Conservation (phyloP, 2,797 vertebrate species). For the Micropoecilia bifurca region DNA sequence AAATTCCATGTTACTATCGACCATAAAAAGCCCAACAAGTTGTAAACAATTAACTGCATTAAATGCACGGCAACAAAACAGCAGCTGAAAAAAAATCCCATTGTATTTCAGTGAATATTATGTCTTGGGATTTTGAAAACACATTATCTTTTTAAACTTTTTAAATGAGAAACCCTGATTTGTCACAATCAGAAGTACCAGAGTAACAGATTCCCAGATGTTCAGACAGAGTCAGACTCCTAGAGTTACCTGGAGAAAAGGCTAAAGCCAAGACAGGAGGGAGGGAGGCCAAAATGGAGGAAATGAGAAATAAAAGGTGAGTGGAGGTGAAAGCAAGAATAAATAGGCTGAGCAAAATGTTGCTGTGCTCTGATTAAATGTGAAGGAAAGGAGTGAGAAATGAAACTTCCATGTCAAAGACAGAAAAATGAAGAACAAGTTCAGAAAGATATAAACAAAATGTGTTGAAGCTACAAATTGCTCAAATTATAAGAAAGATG, state of each 20-base stretch:
- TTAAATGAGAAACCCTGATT: neutral
- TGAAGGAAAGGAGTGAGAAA: neutral
- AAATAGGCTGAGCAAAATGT: neutral
- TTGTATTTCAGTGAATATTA: neutral
- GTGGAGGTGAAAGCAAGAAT: neutral
- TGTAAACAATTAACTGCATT: neutral
- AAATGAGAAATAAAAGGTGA: slow-evolving; percentile 14
- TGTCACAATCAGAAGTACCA: neutral
- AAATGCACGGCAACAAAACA: neutral
- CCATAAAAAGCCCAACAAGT: neutral
- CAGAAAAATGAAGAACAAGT: neutral
- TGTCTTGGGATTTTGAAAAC: neutral
- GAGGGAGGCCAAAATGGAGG: neutral
- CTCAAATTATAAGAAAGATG: neutral
- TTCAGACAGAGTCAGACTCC: slow-evolving; percentile 7
- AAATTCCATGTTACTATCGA: no score
- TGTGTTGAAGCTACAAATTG: neutral
- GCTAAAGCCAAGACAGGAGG: neutral
- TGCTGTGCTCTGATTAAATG: neutral
- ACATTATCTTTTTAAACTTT: neutral
- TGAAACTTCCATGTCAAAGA: neutral
- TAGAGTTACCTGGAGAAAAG: neutral
- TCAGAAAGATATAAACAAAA: neutral
- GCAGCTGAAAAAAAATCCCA: neutral
- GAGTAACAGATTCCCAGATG: neutral